A percentile compares a stretch with the other conserved stretches of the same genome.
Conservation (phyloP, 2,113 vertebrate species). For the Labrus mixtus region DNA sequence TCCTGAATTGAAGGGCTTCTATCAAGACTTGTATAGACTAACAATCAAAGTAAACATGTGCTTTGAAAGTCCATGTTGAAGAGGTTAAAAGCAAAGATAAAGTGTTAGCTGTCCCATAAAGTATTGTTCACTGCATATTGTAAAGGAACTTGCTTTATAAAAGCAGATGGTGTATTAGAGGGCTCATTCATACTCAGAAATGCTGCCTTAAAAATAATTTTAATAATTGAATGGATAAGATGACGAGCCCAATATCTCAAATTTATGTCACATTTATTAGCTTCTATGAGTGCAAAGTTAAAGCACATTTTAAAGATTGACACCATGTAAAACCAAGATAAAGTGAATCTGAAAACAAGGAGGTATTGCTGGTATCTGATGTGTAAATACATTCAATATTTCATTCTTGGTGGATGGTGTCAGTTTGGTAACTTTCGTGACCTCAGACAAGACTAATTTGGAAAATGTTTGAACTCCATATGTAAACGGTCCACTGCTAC, state of each 20-base stretch:
- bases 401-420: slow-evolving; percentile 32
- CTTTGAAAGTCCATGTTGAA: slow-evolving; percentile 24
- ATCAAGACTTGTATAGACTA: slow-evolving; percentile 54
- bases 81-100: not conserved
- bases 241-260: slow-evolving; percentile 37
- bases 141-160: slow-evolving; percentile 5
- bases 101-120: slow-evolving; percentile 28
- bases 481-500: slow-evolving; percentile 15
- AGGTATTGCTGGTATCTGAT: slow-evolving; percentile 16
- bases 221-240: slow-evolving; percentile 39
- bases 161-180: slow-evolving; percentile 47
- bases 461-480: slow-evolving; percentile 12
- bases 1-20: slow-evolving; percentile 74
- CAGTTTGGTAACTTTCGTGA: slow-evolving; percentile 32
- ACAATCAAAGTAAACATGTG: slow-evolving; percentile 39
- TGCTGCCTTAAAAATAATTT: slow-evolving; percentile 74
- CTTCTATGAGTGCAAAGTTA: slow-evolving; percentile 32
- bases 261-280: slow-evolving; percentile 40
- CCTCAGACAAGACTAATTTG: slow-evolving; percentile 11
- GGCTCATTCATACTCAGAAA: slow-evolving; percentile 70
- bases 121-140: slow-evolving; percentile 24
- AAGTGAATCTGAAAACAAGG: slow-evolving; percentile 1
- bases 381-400: slow-evolving; percentile 76
- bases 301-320: not conserved
- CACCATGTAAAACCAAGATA: not conserved